phyloP scores from a whole-genome alignment of 1,140 invertebrate species.

The Eurytemora carolleeae region DNA sequence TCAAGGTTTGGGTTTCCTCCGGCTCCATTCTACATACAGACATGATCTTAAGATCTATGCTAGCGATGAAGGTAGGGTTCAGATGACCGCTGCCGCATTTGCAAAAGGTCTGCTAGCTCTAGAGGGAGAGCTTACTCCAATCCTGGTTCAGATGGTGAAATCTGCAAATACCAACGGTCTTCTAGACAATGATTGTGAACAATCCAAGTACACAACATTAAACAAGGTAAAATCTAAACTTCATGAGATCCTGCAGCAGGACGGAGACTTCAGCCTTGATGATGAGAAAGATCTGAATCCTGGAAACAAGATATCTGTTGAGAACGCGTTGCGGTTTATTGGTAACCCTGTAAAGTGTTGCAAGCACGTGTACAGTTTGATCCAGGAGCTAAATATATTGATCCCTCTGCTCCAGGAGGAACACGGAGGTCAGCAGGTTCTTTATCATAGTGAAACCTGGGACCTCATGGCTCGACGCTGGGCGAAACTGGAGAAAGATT shows the following conservation, averaged over 20 bases:
- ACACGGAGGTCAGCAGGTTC: slow-evolving; percentile 39
- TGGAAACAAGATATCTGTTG: slow-evolving; percentile 60
- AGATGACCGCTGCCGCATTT: slow-evolving; percentile 99
- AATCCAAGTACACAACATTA: slow-evolving; percentile 65
- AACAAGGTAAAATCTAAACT: slow-evolving; percentile 77
- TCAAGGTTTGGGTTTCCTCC: slow-evolving; percentile 70
- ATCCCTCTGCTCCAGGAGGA: slow-evolving; percentile 31
- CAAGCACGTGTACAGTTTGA: slow-evolving; percentile 61
- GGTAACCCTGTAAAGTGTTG: slow-evolving; percentile 91
- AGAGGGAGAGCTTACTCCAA: slow-evolving; percentile 94
- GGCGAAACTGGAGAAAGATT: slow-evolving; percentile 98
- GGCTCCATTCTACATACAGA: slow-evolving; percentile 91
- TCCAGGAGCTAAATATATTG: slow-evolving; percentile 61
- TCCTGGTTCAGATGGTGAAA: slow-evolving; percentile 99
- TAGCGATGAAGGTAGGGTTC: slow-evolving; percentile 92
- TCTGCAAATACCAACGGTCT: slow-evolving; percentile 96
- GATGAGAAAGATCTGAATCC: slow-evolving; percentile 75
- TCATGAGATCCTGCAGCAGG: slow-evolving; percentile 76
- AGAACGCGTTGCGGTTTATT: slow-evolving; percentile 75
- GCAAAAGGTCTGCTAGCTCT: slow-evolving; percentile 90
- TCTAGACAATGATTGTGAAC: slow-evolving; percentile 87
- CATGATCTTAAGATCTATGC: slow-evolving; percentile 99
- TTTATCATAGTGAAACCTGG: slow-evolving; percentile 98
- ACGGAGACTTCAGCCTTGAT: slow-evolving; percentile 64
- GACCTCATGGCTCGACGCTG: slow-evolving; percentile 92